Evolutionary conservation across 2,113 vertebrate species (phyloP).

Genomic region (Dryoscopus gambensis): DNA sequence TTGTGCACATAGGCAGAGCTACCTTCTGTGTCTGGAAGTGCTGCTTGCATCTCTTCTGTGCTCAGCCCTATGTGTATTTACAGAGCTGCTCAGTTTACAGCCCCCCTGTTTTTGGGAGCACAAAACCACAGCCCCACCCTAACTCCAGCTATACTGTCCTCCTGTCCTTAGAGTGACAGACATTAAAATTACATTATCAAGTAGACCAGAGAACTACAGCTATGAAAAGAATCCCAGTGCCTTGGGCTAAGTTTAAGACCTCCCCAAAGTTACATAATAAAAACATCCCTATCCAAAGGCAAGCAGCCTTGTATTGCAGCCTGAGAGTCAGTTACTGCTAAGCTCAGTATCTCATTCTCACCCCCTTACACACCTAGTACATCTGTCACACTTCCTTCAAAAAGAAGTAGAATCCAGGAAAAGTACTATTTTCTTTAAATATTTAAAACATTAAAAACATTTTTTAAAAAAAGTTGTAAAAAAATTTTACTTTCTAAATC

Average conservation of each 20-base stretch:
- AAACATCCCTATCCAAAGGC: background rate
- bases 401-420: background rate
- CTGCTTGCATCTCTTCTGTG: background rate
- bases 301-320: background rate
- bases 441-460: background rate
- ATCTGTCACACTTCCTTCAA: background rate
- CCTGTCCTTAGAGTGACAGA: background rate
- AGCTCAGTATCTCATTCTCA: background rate
- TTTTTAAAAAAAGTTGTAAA: background rate
- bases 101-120: background rate
- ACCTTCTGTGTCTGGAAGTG: background rate
- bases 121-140: background rate
- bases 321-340: background rate
- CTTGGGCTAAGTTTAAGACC: background rate
- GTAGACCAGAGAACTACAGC: background rate
- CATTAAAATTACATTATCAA: background rate
- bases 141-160: background rate
- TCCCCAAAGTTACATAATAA: background rate
- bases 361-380: background rate
- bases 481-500: background rate
- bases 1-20: background rate
- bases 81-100: background rate
- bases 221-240: background rate
- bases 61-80: background rate
- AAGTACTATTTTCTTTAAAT: conserved; percentile 3